Evolutionary conservation across 1,140 invertebrate species (phyloP), one percentile per base, ranked within the genome.

Genomic region (Formica selysi): DNA sequence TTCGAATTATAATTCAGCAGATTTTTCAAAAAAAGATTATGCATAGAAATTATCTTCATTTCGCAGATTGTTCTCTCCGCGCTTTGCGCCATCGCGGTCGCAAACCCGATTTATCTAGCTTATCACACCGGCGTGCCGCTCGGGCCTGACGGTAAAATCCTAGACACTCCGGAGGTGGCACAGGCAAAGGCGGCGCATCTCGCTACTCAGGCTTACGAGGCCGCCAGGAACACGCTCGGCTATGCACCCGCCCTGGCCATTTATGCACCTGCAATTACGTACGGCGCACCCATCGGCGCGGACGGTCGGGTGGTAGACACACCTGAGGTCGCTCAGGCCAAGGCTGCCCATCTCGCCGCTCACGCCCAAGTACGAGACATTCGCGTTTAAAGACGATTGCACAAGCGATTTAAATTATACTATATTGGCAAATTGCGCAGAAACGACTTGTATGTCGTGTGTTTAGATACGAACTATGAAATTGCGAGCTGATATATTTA

Each of bases 161-260:
- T 96, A 26, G 96, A 97, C 92, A 96, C 96, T 22, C 96, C 96
- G 59, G 96, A 96, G 88, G 96, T 96, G 7, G 95, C 96, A 73
- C 95, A 94, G 29, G 96, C 96, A 29, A 96, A 96, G 91, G 96
- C 96, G 13, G 95, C 95, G 2, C 96, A 96, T 80, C 92, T 95
- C 38, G 92, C 95, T 3, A 90, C 81, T 0, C 89, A 90, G 41
- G 93, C 92, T 26, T 94, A 93, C 79, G 94, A 95, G 76, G 91
- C 93, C 0, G 90, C 86, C 3, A 90, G 93, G 59, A 94, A 95
- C 73, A 74, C 89, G 19, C 85, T 93, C 6, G 93, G 93, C 1
- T 90, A 92, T 65, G 61, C 90, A 76, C 91, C 91, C 29, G 57
- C 90, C 26, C 19, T 90, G 22, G n/a, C 87, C 16, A 65, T 87